These are phyloP conservation scores for Heterodera carotae DNA, from an alignment of 1,140 invertebrate genomes.

Conservation along the genomic window DNA sequence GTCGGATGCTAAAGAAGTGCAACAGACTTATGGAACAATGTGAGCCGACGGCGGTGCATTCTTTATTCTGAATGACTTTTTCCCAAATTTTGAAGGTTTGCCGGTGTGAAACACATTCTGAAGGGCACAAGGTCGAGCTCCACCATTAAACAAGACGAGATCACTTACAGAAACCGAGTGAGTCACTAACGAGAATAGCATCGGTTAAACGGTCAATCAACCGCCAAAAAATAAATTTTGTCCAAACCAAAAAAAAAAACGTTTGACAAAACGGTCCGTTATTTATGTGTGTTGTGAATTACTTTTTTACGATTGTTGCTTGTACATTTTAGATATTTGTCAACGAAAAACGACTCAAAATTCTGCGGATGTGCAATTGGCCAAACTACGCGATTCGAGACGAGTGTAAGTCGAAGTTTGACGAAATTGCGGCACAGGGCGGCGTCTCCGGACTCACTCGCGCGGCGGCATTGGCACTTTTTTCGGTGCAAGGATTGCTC, in stretches of 20 bases:
- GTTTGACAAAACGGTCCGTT: too few relatives aligned
- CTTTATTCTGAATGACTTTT: not conserved
- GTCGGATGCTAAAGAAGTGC: slow-evolving; percentile 4
- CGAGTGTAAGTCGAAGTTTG: slow-evolving; percentile 28
- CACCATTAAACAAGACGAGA: slow-evolving; percentile 39
- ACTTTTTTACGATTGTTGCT: slow-evolving; percentile 16
- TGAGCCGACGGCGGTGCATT: not conserved
- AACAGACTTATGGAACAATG: slow-evolving; percentile 37
- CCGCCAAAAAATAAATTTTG: too few relatives aligned
- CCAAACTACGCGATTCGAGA: slow-evolving; percentile 41
- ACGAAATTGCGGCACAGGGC: slow-evolving; percentile 28
- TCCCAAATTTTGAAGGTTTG: slow-evolving; percentile 30
- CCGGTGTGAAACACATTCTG: slow-evolving; percentile 36
- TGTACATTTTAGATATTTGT: slow-evolving; percentile 46
- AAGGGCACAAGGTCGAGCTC: slow-evolving; percentile 35
- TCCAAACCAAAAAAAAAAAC: too few relatives aligned
- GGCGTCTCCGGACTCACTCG: slow-evolving; percentile 36
- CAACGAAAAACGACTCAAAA: slow-evolving; percentile 50
- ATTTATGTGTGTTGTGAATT: too few relatives aligned
- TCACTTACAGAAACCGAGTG: slow-evolving; percentile 45
- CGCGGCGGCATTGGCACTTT: slow-evolving; percentile 43
- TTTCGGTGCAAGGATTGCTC: slow-evolving; percentile 36
- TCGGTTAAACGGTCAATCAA: too few relatives aligned
- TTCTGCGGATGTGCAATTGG: slow-evolving; percentile 49
- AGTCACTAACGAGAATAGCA: slow-evolving; percentile 15